Evolutionary conservation across 2,797 vertebrate species (phyloP), one percentile per base, ranked within the genome.

Genomic region (Pempheris klunzingeri): DNA sequence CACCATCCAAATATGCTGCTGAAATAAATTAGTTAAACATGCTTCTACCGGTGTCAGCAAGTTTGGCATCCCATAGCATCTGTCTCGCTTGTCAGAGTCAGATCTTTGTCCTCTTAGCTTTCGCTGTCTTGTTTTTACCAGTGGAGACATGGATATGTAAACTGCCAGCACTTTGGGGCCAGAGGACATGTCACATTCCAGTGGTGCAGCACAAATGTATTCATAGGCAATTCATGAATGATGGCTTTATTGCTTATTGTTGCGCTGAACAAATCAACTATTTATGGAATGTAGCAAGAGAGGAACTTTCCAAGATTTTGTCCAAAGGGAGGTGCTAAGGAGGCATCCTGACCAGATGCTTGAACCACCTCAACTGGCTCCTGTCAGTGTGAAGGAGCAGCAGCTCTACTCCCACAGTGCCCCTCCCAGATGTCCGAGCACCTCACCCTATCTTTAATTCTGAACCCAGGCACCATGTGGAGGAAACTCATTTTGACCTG

Each of bases 121-220:
- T 90, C 83, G 88, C 88, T 85, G 92, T 93, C 91, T 82, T 73
- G 55, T 83, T 89, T 90, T 89, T 83, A 85, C 85, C 86, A 71
- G 85, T 85, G 82, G 71, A 89, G 86, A 91, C 87, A 90, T 78
- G 78, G 87, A 92, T 87, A 88, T 86, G 85, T 88, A 92, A 90
- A 92, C 92, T 88, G 83, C 61, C 72, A 85, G 78, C 75, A 71
- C 77, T 62, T 69, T 13, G 32, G 74, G 88, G 89, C 91, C 85
- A 90, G 44, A 87, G 88, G 86, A 20, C 85, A 80, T 13, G 4
- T 61, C 70, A 68, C 91, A 92, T 91, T 90, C 87, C 85, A 83
- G 75, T 80, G 64, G 73, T 87, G 80, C 78, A 80, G 65, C 49
- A 79, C 73, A 80, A 80, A 83, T 83, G 75, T 71, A 80, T 81